Evolutionary conservation across 2,797 vertebrate genomes (phyloP).

Genomic region (Mormyrops boulengeri): DNA sequence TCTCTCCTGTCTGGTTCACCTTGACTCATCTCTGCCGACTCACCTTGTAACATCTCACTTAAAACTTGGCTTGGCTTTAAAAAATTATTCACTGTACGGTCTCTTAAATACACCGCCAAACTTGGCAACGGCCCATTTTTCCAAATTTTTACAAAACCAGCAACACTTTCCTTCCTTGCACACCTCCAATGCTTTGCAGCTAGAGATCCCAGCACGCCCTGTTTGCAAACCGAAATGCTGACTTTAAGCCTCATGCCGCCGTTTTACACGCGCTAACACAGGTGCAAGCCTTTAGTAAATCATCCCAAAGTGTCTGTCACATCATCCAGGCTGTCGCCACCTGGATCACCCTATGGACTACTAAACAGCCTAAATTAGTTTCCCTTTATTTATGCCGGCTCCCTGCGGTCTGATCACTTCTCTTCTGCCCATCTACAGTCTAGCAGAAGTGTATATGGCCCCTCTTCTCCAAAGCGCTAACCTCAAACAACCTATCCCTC

Average conservation of each 20-base stretch:
- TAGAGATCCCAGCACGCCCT: background rate
- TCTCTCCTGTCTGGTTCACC: background rate
- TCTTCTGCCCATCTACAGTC: background rate
- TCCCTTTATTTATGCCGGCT: background rate
- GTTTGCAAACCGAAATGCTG: background rate
- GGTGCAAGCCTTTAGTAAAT: background rate
- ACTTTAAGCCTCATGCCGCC: background rate
- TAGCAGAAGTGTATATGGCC: background rate
- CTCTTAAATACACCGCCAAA: background rate
- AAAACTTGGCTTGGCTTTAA: background rate
- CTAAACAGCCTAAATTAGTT: background rate
- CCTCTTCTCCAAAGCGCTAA: background rate
- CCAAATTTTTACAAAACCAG: background rate
- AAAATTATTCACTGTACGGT: background rate
- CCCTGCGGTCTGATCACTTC: background rate
- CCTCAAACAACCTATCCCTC: background rate
- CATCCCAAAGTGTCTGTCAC: background rate
- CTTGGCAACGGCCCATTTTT: background rate
- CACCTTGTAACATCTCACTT: background rate
- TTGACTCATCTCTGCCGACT: background rate
- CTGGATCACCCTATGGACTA: background rate
- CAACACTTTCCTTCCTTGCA: background rate
- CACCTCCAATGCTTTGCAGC: background rate
- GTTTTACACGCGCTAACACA: background rate
- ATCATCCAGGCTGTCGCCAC: background rate